Conservation (phyloP, 2,113 vertebrate species). For the Labeo catla region DNA sequence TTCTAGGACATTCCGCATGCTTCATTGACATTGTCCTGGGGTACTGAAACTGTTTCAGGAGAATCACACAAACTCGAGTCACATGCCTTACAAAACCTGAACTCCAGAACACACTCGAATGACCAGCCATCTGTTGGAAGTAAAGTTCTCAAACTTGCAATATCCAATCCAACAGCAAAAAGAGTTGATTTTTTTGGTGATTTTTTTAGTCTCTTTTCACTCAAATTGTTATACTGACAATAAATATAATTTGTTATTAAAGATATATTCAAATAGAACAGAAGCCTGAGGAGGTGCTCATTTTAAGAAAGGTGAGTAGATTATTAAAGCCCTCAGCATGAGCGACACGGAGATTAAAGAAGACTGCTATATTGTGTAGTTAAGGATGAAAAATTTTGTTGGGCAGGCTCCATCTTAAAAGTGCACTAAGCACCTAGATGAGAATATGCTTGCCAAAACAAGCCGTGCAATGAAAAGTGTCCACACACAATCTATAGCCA, state of each 20-base stretch:
- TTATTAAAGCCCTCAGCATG: not conserved
- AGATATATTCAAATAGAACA: not conserved
- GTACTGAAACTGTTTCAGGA: not conserved
- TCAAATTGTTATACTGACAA: not conserved
- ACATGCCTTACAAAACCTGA: too few relatives aligned
- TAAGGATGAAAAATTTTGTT: not conserved
- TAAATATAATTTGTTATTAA: not conserved
- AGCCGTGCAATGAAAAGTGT: not conserved
- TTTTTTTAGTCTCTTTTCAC: not conserved
- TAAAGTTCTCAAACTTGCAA: too few relatives aligned
- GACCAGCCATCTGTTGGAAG: too few relatives aligned
- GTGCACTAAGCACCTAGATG: conserved; percentile 36
- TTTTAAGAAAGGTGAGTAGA: not conserved
- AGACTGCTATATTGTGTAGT: not conserved
- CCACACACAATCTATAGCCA: conserved; percentile 28
- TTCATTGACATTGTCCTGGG: conserved; percentile 4
- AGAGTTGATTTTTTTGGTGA: too few relatives aligned
- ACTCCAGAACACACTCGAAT: too few relatives aligned
- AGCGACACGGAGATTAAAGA: not conserved
- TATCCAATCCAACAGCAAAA: too few relatives aligned
- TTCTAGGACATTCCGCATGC: not conserved
- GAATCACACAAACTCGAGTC: not conserved
- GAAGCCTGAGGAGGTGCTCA: not conserved
- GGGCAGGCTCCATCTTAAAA: conserved; percentile 19
- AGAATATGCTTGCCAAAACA: conserved; percentile 29